Percentiles rank a stretch among this genome's conserved stretches.
Evolutionary conservation across 1,140 invertebrate species (phyloP).

Genomic region (Megathymus violae): DNA sequence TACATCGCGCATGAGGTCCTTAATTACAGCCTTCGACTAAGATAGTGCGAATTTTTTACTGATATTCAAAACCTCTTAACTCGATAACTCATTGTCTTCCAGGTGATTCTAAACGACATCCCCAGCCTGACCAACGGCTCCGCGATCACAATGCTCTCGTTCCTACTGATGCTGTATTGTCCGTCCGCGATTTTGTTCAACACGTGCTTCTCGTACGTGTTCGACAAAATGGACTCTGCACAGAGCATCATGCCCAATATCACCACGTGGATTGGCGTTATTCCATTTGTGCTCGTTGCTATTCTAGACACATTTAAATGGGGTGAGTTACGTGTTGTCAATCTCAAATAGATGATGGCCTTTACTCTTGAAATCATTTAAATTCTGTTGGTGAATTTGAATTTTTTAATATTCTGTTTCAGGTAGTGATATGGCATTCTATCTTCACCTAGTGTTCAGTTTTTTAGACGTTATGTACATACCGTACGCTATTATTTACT

Average conservation of each 20-base stretch:
- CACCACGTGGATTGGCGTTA: conserved; percentile 88
- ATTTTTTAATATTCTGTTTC: conserved; percentile 73
- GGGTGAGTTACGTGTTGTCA: conserved; percentile 76
- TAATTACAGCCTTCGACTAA: too few species aligned
- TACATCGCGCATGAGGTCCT: too few species aligned
- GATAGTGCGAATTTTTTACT: too few species aligned
- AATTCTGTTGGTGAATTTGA: too few species aligned
- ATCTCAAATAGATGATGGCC: too few species aligned
- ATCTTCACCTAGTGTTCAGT: conserved; percentile 88
- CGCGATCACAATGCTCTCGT: conserved; percentile 87
- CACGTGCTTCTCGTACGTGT: conserved; percentile 91
- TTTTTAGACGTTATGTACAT: conserved; percentile 91
- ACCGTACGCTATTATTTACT: conserved; percentile 92
- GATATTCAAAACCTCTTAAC: too few species aligned
- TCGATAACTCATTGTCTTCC: too few species aligned
- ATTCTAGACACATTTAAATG: conserved; percentile 88
- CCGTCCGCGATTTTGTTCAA: conserved; percentile 90
- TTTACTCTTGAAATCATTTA: too few species aligned
- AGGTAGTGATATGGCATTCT: conserved; percentile 87
- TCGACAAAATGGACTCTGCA: conserved; percentile 92
- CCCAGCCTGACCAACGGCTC: conserved; percentile 87
- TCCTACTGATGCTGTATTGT: conserved; percentile 89
- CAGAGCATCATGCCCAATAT: conserved; percentile 91
- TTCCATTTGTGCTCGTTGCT: conserved; percentile 89
- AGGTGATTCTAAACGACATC: conserved; percentile 84